phyloP scores from a whole-genome alignment of 2,113 vertebrate species.

The Psephotus haematonotus region DNA sequence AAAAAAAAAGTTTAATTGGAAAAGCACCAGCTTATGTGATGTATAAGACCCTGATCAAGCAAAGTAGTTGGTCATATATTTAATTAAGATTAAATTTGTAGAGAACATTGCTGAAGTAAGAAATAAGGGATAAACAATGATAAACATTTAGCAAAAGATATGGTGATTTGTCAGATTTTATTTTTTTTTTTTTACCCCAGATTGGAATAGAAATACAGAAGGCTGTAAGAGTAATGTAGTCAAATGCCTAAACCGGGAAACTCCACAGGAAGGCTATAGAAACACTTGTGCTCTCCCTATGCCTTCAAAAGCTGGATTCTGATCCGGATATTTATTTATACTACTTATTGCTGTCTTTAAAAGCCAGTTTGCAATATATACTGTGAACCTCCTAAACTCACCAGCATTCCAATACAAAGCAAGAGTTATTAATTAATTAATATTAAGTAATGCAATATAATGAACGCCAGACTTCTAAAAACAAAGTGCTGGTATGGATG shows the following conservation, averaged over 20 bases:
- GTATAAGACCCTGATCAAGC: neutral
- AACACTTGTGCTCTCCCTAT: neutral
- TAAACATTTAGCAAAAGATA: neutral
- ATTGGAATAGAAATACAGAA: neutral
- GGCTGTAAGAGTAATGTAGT: neutral
- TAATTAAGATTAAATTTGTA: neutral
- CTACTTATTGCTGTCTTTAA: neutral
- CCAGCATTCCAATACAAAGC: constrained; percentile 14
- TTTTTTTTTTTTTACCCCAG: neutral
- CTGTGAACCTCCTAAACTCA: constrained; percentile 26
- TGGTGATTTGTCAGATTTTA: neutral
- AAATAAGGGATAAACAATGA: neutral
- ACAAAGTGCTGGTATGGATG: neutral
- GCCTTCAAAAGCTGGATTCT: neutral
- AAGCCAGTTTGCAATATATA: neutral
- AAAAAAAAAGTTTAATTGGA: neutral
- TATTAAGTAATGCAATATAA: neutral
- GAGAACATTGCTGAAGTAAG: neutral
- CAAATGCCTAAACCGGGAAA: neutral
- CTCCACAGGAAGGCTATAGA: neutral
- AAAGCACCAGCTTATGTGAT: neutral
- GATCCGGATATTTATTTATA: neutral
- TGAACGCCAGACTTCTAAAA: neutral
- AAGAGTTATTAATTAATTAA: neutral
- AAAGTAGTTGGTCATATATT: neutral